Evolutionary conservation across 2,888 invertebrate genomes (phyloP).

Genomic region (Copidosoma aretas): DNA sequence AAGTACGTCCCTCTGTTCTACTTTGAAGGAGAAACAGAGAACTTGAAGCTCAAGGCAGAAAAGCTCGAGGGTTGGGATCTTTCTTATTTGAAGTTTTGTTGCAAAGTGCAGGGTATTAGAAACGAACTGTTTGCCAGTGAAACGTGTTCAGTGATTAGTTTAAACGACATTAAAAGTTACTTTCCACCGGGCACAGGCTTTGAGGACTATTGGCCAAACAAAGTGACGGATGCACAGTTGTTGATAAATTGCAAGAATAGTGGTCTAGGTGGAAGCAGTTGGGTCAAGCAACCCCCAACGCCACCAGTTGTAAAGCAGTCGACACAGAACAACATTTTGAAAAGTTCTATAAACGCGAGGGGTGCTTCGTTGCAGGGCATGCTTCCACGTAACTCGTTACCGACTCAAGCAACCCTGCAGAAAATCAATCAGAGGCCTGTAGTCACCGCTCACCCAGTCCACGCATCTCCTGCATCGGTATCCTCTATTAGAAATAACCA

Average conservation of each 20-base stretch:
- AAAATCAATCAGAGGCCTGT: slow-evolving; percentile 54
- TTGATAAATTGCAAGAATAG: slow-evolving; percentile 71
- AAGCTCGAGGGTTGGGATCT: slow-evolving; percentile 91
- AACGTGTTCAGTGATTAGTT: slow-evolving; percentile 87
- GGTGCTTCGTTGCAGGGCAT: slow-evolving; percentile 38
- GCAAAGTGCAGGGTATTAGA: slow-evolving; percentile 91
- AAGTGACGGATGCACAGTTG: slow-evolving; percentile 83
- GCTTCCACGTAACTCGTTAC: slow-evolving; percentile 48
- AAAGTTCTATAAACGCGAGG: slow-evolving; percentile 54
- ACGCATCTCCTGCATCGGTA: slow-evolving; percentile 56
- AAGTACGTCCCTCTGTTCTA: slow-evolving; percentile 93
- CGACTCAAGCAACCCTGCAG: slow-evolving; percentile 48
- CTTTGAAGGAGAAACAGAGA: slow-evolving; percentile 91
- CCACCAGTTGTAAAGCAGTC: slow-evolving; percentile 67
- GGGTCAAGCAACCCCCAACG: slow-evolving; percentile 79
- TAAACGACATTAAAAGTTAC: slow-evolving; percentile 88
- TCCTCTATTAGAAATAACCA: slow-evolving; percentile 50
- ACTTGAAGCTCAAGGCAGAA: slow-evolving; percentile 84
- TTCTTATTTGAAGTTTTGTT: slow-evolving; percentile 91
- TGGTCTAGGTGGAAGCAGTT: slow-evolving; percentile 69
- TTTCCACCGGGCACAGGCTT: slow-evolving; percentile 89
- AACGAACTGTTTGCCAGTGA: slow-evolving; percentile 91
- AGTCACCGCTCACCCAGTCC: slow-evolving; percentile 49
- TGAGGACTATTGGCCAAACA: slow-evolving; percentile 93
- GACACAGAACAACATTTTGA: slow-evolving; percentile 53